Percentiles rank a stretch among this genome's conserved stretches.
Evolutionary conservation across 1,140 invertebrate genomes (phyloP).

Genomic region (Zaprionus kolodkinae): DNA sequence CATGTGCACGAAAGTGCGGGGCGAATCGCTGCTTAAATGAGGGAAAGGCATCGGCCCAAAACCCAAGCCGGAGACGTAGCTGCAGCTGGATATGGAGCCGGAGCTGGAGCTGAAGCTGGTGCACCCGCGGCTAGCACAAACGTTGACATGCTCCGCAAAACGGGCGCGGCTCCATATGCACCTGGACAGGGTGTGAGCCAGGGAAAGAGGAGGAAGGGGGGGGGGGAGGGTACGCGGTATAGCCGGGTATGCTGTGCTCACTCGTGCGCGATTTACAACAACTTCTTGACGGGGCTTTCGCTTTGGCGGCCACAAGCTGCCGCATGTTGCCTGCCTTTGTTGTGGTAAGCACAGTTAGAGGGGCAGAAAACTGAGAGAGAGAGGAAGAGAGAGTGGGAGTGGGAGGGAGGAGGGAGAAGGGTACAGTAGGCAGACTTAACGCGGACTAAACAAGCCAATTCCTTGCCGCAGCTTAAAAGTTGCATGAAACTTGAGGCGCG

Average conservation of each 20-base stretch:
- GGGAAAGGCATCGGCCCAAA: constrained; percentile 24
- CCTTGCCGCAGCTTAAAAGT: constrained; percentile 29
- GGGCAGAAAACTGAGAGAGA: not conserved
- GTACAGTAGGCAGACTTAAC: constrained; percentile 24
- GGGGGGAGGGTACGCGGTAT: constrained; percentile 2
- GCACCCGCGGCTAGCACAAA: constrained; percentile 59
- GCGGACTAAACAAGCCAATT: constrained; percentile 44
- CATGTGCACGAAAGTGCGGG: constrained; percentile 64
- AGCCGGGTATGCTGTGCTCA: constrained; percentile 49
- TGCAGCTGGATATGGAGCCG: not conserved
- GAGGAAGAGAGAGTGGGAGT: not conserved
- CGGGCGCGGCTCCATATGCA: constrained; percentile 49
- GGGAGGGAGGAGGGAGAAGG: not conserved
- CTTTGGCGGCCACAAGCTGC: constrained; percentile 53
- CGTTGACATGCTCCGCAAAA: constrained; percentile 48
- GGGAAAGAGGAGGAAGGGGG: too few species aligned
- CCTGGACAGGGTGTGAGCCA: constrained; percentile 4
- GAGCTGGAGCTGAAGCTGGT: constrained; percentile 1
- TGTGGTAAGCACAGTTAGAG: constrained; percentile 64
- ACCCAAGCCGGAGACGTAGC: not conserved
- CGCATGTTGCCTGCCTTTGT: constrained; percentile 56
- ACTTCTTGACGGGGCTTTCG: constrained; percentile 72
- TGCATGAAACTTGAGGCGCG: constrained; percentile 26
- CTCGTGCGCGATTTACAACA: constrained; percentile 72
- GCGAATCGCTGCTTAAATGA: constrained; percentile 36